Percentiles rank a stretch among this genome's conserved stretches.
phyloP scores from a whole-genome alignment of 2,888 invertebrate genomes.

The Ecliptopera silaceata region DNA sequence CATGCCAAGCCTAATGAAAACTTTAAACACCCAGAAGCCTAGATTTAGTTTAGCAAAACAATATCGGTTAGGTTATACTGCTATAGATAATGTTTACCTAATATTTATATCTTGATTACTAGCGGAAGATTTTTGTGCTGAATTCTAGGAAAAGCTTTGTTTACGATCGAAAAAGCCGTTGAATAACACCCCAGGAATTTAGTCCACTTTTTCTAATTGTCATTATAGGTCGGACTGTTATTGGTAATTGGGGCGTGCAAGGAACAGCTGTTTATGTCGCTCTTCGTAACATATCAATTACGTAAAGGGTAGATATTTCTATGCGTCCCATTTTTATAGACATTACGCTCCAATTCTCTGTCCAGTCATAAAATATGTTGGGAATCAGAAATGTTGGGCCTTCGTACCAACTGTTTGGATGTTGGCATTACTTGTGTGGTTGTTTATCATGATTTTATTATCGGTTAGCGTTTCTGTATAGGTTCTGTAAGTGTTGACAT shows the following conservation, averaged over 20 bases:
- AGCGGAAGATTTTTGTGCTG: background rate
- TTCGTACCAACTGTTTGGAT: constrained; percentile 18
- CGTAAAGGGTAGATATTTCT: constrained; percentile 27
- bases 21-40: background rate
- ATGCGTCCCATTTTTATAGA: constrained; percentile 30
- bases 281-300: constrained; percentile 37
- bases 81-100: background rate
- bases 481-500: background rate
- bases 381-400: constrained; percentile 21
- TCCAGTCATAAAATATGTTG: constrained; percentile 18
- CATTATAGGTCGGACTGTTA: constrained; percentile 36
- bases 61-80: background rate
- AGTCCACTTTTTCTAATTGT: constrained; percentile 36
- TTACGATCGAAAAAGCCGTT: constrained; percentile 5
- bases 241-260: constrained; percentile 32
- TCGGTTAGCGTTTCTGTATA: background rate
- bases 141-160: constrained; percentile 13
- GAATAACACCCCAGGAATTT: constrained; percentile 24
- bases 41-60: background rate
- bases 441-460: background rate
- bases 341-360: constrained; percentile 29
- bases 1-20: background rate
- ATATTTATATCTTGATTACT: background rate
- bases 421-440: constrained; percentile 21
- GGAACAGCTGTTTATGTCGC: constrained; percentile 38